Evolutionary conservation across 1,140 invertebrate species (phyloP).

Genomic region (Leptoteleia sp.): DNA sequence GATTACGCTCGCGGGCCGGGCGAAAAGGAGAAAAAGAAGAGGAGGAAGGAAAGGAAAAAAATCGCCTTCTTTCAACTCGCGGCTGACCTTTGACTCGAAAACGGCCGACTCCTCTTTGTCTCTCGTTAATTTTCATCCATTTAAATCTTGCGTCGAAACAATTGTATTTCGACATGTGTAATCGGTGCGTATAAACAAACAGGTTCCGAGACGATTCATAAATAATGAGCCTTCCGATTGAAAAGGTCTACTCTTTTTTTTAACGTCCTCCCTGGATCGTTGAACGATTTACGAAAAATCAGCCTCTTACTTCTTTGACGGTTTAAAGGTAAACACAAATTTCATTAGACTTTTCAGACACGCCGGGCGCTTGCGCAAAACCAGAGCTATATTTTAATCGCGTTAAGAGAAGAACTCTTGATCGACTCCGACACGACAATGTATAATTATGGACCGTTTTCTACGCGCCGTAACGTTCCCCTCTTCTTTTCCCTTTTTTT

Average conservation of each 20-base stretch:
- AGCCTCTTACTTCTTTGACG: conserved; percentile 8
- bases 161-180: conserved; percentile 45
- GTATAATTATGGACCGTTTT: conserved; percentile 40
- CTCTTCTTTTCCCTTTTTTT: too few species aligned
- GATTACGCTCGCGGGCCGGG: conserved; percentile 38
- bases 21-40: too few species aligned
- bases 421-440: conserved; percentile 34
- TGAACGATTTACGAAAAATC: conserved; percentile 19
- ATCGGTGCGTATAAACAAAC: neutral
- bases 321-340: conserved; percentile 35
- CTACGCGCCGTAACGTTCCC: neutral
- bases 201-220: conserved; percentile 27
- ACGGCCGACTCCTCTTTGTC: conserved; percentile 11
- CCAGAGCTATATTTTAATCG: conserved; percentile 35
- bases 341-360: conserved; percentile 23
- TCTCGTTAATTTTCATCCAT: conserved; percentile 34
- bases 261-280: neutral
- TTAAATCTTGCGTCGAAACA: conserved; percentile 40
- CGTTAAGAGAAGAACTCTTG: conserved; percentile 23
- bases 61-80: conserved; percentile 18
- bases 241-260: conserved; percentile 42
- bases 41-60: too few species aligned
- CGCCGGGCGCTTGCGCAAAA: conserved; percentile 40
- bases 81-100: conserved; percentile 28
- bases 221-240: conserved; percentile 23